These are phyloP conservation scores for Orchesellides sinensis DNA, from an alignment of 2,888 invertebrate genomes.

Conservation along the genomic window DNA sequence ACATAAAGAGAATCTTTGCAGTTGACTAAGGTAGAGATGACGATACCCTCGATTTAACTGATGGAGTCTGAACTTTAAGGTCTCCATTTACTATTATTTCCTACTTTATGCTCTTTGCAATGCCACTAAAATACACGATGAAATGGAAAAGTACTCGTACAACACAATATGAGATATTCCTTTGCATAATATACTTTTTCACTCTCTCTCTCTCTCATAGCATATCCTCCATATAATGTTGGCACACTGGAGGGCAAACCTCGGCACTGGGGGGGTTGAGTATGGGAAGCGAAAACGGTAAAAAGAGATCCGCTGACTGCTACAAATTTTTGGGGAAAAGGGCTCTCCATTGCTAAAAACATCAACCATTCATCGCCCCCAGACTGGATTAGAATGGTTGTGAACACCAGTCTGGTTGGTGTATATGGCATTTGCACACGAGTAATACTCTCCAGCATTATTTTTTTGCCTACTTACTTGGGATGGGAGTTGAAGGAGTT, in stretches of 20 bases:
- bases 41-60: conserved; percentile 19
- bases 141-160: conserved; percentile 1
- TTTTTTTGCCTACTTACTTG: not conserved
- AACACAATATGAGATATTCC: not conserved
- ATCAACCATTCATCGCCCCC: conserved; percentile 41
- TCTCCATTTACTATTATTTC: conserved; percentile 32
- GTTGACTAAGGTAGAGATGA: not conserved
- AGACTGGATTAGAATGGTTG: conserved; percentile 38
- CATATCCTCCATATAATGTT: not conserved
- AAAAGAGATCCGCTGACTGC: conserved; percentile 37
- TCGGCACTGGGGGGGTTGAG: not conserved
- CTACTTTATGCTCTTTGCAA: conserved; percentile 31
- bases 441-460: not conserved
- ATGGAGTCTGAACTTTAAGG: conserved; percentile 9
- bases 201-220: not conserved
- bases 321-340: not conserved
- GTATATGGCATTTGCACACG: no score
- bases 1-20: conserved; percentile 15
- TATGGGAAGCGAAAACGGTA: not conserved
- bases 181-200: not conserved
- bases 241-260: conserved; percentile 21
- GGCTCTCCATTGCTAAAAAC: not conserved
- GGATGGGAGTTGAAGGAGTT: not conserved
- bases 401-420: not conserved
- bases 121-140: conserved; percentile 12